Evolutionary conservation across 2,888 invertebrate species (phyloP).

Genomic region (Aquatica leii): DNA sequence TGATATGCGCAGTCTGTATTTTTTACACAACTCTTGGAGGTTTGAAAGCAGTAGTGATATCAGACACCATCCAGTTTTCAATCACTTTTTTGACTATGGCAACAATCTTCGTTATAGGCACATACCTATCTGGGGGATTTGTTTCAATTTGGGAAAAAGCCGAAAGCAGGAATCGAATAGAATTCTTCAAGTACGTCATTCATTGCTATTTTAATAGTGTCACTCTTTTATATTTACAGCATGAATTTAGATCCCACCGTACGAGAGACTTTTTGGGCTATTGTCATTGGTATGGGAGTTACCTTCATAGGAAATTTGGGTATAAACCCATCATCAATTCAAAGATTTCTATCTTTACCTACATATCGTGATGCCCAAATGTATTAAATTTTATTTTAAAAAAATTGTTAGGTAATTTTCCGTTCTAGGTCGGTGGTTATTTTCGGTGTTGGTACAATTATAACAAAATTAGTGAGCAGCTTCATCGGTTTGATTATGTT

Average conservation of each 20-base stretch:
- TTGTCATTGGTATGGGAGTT: conserved; percentile 65
- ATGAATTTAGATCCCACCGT: conserved; percentile 30
- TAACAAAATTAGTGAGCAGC: conserved; percentile 31
- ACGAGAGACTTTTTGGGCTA: conserved; percentile 65
- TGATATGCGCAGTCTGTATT: conserved; percentile 76
- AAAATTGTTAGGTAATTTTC: too few relatives aligned
- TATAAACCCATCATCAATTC: conserved; percentile 67
- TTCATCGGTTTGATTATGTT: conserved; percentile 62
- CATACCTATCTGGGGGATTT: conserved; percentile 65
- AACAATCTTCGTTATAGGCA: conserved; percentile 67
- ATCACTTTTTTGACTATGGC: conserved; percentile 65
- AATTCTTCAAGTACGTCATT: conserved; percentile 70
- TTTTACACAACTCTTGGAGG: conserved; percentile 80
- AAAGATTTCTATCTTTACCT: conserved; percentile 68
- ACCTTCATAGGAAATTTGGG: conserved; percentile 67
- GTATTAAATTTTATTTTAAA: too few relatives aligned
- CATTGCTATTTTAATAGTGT: too few relatives aligned
- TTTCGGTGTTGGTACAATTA: conserved; percentile 29
- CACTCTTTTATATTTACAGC: too few relatives aligned
- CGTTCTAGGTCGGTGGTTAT: conserved; percentile 30
- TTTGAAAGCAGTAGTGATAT: conserved; percentile 72
- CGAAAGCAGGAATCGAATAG: conserved; percentile 65
- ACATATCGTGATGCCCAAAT: conserved; percentile 65
- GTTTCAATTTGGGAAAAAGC: conserved; percentile 67
- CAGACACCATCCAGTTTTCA: conserved; percentile 68